Base-by-base conservation (phyloP, 2,888 invertebrate genomes). In the Drosophila rubida region DNA sequence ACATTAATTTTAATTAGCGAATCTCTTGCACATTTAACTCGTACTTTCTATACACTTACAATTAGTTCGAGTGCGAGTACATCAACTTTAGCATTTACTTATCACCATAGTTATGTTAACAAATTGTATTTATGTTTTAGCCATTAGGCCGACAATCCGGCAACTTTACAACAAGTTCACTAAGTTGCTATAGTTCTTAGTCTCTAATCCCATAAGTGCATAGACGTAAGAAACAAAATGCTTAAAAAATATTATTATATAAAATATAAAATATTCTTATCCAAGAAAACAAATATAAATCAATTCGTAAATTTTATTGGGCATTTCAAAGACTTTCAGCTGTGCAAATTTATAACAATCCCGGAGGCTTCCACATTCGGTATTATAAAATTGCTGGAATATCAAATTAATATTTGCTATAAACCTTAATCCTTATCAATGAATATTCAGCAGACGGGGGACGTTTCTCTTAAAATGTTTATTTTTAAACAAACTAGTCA, bases 231-330 rank as follows among this genome's bases (percentile, higher is more conserved):
- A 60, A 71, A 72, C 44, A 59, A 70, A 57, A 46, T 66, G 60
- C 51, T 57, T 64, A 57, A 68, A 74, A 80, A 75, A 85, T 78
- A 84, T 71, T 57, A 78, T 78, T 71, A 84, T 78, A 86, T 73
- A 59, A 85, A 84, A 83, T 84, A 87, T 82, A 79, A 86, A 82
- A 85, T 80, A 85, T 83, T 85, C 80, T 85, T 73, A 82, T 64
- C 69, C 71, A 78, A 86, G 59, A 74, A 76, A 41, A 62, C 69
- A 72, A 69, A 70, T 73, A 69, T 68, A 74, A 32, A 41, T 14
- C 0, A 27, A 27, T 32, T 35, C 39, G 45, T 1, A 11, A 14
- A 59, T 41, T 54, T 49, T 13, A 48, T 32, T 63, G 13, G 13
- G 55, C 7, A 5, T 42, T 22, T 23, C 0, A 11, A 30, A 58